Base-by-base conservation (phyloP, 2,888 invertebrate genomes). In the Lasioglossum figueresi region DNA sequence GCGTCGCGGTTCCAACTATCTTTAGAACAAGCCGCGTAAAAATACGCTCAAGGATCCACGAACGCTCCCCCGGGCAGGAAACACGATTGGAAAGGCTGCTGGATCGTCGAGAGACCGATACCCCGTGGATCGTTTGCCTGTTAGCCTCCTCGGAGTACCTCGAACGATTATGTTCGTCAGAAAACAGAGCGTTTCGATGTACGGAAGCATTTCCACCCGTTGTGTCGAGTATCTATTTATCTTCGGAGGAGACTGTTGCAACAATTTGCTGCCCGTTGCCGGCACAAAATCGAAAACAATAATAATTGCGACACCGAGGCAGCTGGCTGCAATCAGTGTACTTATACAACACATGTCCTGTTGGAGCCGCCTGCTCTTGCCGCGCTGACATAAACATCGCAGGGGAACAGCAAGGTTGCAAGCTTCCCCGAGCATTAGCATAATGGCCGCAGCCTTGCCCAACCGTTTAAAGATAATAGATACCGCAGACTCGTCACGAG, bases 31-130 rank as follows among this genome's bases (percentile, higher is more conserved):
- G 31, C 34, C 80, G 27, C 80, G 78, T 89, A 90, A 91, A 91
- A 91, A 89, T 91, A 91, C 89, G 87, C 87, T 84, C 89, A 91
- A 91, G 90, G 89, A 89, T 90, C 86, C 75, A 52, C 79, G 74
- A 82, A 88, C 79, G 74, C 80, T 84, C 88, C 86, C 84, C 82
- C 66, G 84, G 84, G 76, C 81, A 86, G 81, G 78, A 86, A 90
- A 83, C 45, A 71, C 88, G 70, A 66, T 48, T 59, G 82, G 37
- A 82, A 80, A 79, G 79, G 82, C 85, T 89, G 79, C 84, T 88
- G 75, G 77, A 71, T 72, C 73, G 76, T 19, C 43, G 59, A 37
- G 59, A 71, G 80, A 82, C 85, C 82, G 79, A 88, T 83, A 81
- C 86, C 82, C 80, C 78, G 80, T 82, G 56, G 75, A 71, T 79